phyloP scores from a whole-genome alignment of 2,888 invertebrate genomes.

The Diarsia rubi region DNA sequence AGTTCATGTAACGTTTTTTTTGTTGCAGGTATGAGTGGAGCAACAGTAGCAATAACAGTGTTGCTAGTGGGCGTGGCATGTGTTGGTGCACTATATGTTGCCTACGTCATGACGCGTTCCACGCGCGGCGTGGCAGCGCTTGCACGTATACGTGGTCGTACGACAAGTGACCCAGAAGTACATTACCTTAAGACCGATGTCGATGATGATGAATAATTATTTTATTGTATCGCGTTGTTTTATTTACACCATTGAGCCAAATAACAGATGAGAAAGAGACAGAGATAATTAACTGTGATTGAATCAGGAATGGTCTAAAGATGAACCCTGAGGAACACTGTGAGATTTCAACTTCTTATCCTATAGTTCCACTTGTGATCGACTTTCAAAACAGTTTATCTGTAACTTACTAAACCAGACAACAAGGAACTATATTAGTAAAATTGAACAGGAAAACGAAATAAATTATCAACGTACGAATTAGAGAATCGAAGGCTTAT shows the following conservation, averaged over 20 bases:
- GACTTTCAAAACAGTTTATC: not conserved
- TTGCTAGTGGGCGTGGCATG: conserved; percentile 61
- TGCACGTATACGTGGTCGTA: conserved; percentile 75
- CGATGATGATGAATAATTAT: conserved; percentile 69
- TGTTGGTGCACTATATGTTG: conserved; percentile 58
- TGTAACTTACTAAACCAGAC: not conserved
- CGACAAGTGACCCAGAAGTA: conserved; percentile 79
- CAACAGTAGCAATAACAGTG: conserved; percentile 68
- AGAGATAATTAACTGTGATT: not conserved
- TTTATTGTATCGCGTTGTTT: conserved; percentile 20
- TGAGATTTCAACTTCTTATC: not conserved
- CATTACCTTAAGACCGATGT: conserved; percentile 79
- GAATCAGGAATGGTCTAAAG: conserved; percentile 2
- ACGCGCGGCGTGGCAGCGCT: conserved; percentile 68
- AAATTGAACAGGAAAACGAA: not conserved
- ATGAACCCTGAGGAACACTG: conserved; percentile 30
- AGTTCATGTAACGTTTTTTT: not conserved
- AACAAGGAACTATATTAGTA: too few relatives aligned
- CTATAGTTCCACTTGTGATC: not conserved
- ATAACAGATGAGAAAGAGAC: not conserved
- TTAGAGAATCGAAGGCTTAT: not conserved
- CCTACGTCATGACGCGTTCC: conserved; percentile 62
- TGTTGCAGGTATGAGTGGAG: conserved; percentile 68
- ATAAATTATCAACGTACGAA: not conserved
- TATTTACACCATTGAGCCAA: not conserved